Evolutionary conservation across 2,113 vertebrate genomes (phyloP), one percentile per base, ranked within the genome.

Genomic region (Origma solitaria): DNA sequence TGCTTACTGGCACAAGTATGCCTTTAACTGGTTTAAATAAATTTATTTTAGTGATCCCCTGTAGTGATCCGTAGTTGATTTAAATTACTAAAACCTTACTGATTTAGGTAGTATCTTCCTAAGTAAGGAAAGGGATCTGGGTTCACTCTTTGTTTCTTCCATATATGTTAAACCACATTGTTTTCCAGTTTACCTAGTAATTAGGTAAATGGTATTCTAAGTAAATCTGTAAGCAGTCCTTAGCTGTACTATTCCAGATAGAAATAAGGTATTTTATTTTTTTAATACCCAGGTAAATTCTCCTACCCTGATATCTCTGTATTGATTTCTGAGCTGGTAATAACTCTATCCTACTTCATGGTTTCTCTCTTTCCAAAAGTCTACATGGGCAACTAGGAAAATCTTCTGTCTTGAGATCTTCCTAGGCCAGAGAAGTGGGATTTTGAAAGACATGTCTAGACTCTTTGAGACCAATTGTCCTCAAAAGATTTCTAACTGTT

Each of bases 261-360:
- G 9, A 78, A 58, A 61, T 42, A 14, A 42, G 28, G 6, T 57
- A 30, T 10, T 73, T 45, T 40, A 3, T 50, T 53, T 53, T 40
- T 64, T 76, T 16, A 62, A 42, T 75, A 42, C 0, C 2, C 9
- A 18, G 11, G 13, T 89, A 71, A 68, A 58, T 82, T 54, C 3
- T 73, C 3, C 18, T 3, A 66, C 22, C 4, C 1, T 4, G 9
- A 13, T 76, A 20, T 1, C 11, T 31, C 1, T 61, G 2, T 60
- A 17, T 21, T 10, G 8, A 6, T 53, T 87, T 91, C n/a, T 44
- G 71, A 90, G 27, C 28, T 72, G 68, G 10, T 23, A 27, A 2
- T n/a, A 57, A 30, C 3, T 71, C 10, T 64, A 0, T 62, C 17
- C 7, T 57, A 18, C 22, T 73, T 86, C 4, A 15, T 49, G 21